A percentile compares a stretch with the other conserved stretches of the same genome.
Conservation (phyloP, 2,113 vertebrate genomes). For the Sapayoa aenigma region DNA sequence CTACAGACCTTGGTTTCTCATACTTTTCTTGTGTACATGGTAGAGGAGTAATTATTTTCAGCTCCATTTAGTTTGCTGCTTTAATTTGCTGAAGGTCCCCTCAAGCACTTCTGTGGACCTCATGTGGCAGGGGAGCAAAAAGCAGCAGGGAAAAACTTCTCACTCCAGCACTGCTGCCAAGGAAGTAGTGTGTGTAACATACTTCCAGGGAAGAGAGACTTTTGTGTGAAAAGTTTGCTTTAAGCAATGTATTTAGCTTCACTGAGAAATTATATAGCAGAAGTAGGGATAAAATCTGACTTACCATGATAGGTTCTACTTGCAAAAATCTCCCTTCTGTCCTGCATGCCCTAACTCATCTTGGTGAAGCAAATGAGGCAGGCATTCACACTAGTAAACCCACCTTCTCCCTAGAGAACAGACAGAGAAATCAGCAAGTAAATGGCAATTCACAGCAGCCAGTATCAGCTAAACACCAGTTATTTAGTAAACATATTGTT, state of each 20-base stretch:
- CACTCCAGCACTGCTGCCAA: background rate
- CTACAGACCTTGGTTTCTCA: background rate
- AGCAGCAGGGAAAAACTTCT: background rate
- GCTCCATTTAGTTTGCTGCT: background rate
- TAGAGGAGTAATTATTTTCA: background rate
- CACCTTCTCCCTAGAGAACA: constrained; percentile 5
- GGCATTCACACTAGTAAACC: background rate
- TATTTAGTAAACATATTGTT: background rate
- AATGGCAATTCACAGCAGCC: background rate
- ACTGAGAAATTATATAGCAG: background rate
- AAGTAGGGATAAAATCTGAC: background rate
- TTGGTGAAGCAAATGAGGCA: background rate
- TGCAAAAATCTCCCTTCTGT: background rate
- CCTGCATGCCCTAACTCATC: constrained; percentile 25
- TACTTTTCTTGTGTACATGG: background rate
- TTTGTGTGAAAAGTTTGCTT: background rate
- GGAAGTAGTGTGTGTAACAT: background rate
- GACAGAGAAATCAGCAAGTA: background rate
- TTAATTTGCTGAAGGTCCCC: background rate
- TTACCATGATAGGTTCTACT: constrained; percentile 48
- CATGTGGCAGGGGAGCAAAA: background rate
- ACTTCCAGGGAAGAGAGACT: background rate
- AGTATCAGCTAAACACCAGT: background rate
- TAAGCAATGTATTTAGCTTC: background rate
- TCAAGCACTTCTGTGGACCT: background rate